Evolutionary conservation across 1,140 invertebrate genomes (phyloP), one percentile per base, ranked within the genome.

Genomic region (Zaprionus ghesquierei): DNA sequence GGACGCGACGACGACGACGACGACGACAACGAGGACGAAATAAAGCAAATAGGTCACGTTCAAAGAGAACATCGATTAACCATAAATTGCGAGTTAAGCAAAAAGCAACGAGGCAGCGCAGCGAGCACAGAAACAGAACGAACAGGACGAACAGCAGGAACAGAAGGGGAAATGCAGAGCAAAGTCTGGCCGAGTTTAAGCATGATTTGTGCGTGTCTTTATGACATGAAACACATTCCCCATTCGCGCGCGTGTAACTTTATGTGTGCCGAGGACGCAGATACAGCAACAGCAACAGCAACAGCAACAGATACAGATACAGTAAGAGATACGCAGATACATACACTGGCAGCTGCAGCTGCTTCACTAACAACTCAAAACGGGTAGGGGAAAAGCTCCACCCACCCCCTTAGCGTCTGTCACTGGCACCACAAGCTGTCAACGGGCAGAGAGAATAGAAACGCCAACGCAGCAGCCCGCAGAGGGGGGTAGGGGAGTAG

Each of bases 21-120:
- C 38, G 33, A 69, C 20, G 15, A 53, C 60, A 53, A 65, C 66
- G 31, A 59, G 74, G 69, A 75, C 70, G 60, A 90, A 90, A 90
- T 90, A 84, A 90, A 90, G 87, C 87, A 90, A 90, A 90, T 90
- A 84, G 87, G 87, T 90, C 87, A 90, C 87, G 87, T 90, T 90
- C 82, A 90, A 87, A 80, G 82, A 90, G 87, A 90, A 87, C 87
- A 90, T 90, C 87, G 87, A 90, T 90, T 90, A 89, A 90, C 87
- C 87, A 90, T 90, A 90, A 90, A 90, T 90, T 90, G 87, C 87
- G 82, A 90, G 87, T 90, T 90, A 87, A 90, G 87, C 87, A 90
- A 86, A 90, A 87, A 89, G 79, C 75, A 79, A 81, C 81, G 76
- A 78, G 62, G 13, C 35, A 38, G 35, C 13, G 35, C 68, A 29